These are phyloP conservation scores for Australoheros scitulus DNA, from an alignment of 2,113 vertebrate species.

Conservation along the genomic window DNA sequence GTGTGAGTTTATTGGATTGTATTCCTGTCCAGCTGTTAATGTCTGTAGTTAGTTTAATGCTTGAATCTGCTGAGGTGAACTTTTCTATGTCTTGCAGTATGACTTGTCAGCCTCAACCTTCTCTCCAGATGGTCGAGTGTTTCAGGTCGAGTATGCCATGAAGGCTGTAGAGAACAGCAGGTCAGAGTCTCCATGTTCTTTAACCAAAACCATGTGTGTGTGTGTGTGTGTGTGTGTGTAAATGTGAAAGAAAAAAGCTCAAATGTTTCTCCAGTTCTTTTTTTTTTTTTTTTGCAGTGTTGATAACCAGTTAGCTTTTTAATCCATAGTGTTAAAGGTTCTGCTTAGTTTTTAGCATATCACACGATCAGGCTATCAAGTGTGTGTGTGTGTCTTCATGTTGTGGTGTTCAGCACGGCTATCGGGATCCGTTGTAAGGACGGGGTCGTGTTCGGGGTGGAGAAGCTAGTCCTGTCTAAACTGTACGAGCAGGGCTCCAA, in stretches of 20 bases:
- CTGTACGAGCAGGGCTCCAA: constrained; percentile 98
- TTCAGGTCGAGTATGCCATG: constrained; percentile 98
- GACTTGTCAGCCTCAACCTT: constrained; percentile 98
- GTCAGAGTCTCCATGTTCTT: constrained; percentile 70
- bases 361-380: background rate
- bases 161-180: constrained; percentile 99
- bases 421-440: constrained; percentile 97
- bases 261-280: no score
- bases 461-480: constrained; percentile 97
- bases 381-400: constrained; percentile 30
- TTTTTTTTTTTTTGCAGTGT: background rate
- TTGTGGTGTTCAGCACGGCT: constrained; percentile 85
- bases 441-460: constrained; percentile 96
- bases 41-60: background rate
- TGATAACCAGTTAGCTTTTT: background rate
- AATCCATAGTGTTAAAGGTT: background rate
- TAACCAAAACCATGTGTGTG: background rate
- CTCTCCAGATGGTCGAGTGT: constrained; percentile 97
- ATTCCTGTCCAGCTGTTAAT: background rate
- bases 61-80: background rate
- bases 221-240: no score
- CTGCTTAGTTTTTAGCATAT: background rate
- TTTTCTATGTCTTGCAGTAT: constrained; percentile 78
- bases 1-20: background rate
- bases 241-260: background rate